Evolutionary conservation across 2,888 invertebrate species (phyloP), one percentile per base, ranked within the genome.

Genomic region (Pachliopta kotzebuea): DNA sequence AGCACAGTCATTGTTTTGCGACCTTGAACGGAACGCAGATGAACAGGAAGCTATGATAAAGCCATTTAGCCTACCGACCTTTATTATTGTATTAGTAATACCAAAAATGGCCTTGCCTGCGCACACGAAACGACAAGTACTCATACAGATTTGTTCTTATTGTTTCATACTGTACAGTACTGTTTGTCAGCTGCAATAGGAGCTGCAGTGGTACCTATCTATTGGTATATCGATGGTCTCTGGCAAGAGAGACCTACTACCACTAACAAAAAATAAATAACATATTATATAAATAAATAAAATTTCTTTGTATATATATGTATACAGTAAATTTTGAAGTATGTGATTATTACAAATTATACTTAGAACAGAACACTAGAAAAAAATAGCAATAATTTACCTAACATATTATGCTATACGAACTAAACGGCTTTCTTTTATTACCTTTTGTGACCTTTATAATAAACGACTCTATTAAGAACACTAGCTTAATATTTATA

Each of bases 401-500:
- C 2, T 37, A 37, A 37, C 9, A 11, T 3, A 37, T 11, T 37
- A 37, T 3, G 1, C 31, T 31, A 37, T 14, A 37, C 14, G 14
- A 14, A 37, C 1, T 11, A 37, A 37, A 37, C 14, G 4, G 4
- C 37, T 14, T 14, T 37, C 37, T 11, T 37, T 37, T 2, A 37
- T 37, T 1, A 14, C 3, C 14, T 37, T 2, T 14, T 37, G 37
- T 14, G 14, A 14, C 14, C 2, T 37, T 4, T 52, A 21, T 52
- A 14, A 52, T 52, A 52, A n/a, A 21, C 21, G 14, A 56, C 21
- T 50, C 31, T 24, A 29, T 60, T 45, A 55, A 26, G 8, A 9
- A 55, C 18, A n/a, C 8, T 26, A 74, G 73, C 72, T 72, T 72
- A 75, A 69, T 73, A 73, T 74, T 74, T 71, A 69, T 70, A 71